Conservation (phyloP, 2,113 vertebrate species). For the Paratilapia polleni region DNA sequence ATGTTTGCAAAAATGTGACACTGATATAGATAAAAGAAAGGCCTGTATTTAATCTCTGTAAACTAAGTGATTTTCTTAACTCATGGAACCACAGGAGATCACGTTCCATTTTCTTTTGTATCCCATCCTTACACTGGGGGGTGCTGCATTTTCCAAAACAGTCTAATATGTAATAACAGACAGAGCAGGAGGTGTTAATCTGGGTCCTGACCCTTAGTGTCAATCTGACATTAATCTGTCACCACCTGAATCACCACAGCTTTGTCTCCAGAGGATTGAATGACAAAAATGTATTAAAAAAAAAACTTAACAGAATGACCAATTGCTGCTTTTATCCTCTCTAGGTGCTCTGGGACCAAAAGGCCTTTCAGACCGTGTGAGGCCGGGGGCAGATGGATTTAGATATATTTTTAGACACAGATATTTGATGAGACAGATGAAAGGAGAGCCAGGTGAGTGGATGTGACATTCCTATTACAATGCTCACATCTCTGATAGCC, state of each 20-base stretch:
- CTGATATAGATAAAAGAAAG: constrained; percentile 31
- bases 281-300: constrained; percentile 45
- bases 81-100: constrained; percentile 40
- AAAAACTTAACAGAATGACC: constrained; percentile 23
- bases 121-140: background rate
- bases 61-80: constrained; percentile 6
- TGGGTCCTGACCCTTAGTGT: constrained; percentile 41
- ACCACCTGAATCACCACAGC: background rate
- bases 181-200: constrained; percentile 42
- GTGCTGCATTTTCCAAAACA: constrained; percentile 23
- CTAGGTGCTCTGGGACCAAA: constrained; percentile 3
- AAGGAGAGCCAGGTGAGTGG: constrained; percentile 37
- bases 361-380: background rate
- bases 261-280: constrained; percentile 9
- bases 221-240: constrained; percentile 52
- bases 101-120: constrained; percentile 32
- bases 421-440: constrained; percentile 79
- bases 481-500: constrained; percentile 82
- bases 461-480: constrained; percentile 83
- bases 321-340: constrained; percentile 4
- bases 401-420: constrained; percentile 51
- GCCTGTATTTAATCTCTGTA: constrained; percentile 8
- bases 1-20: constrained; percentile 24
- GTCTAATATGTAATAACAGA: constrained; percentile 56
- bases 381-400: background rate